Evolutionary conservation across 53 echinoderm and acorn worm genomes (phyloP).

Genomic region (Pentamera pediparva): DNA sequence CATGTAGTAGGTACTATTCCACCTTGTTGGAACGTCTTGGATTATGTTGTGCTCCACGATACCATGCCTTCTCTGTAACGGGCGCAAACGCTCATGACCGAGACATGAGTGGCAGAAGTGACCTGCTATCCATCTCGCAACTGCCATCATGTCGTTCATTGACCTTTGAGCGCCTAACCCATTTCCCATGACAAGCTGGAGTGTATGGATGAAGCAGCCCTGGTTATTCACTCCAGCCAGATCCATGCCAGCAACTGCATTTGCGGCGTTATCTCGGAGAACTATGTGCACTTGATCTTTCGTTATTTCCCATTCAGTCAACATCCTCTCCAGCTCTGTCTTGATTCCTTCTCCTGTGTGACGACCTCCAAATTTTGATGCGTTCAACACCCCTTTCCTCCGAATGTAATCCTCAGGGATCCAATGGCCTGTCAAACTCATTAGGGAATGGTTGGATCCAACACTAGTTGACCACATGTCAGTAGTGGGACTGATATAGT

Average conservation of each 20-base stretch:
- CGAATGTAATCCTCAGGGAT: conserved; percentile 6
- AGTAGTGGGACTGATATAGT: conserved; percentile 22
- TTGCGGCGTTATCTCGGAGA: conserved; percentile 23
- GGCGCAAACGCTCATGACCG: too few species aligned
- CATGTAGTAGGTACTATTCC: too few species aligned
- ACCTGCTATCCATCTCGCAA: conserved; percentile 3
- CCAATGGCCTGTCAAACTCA: conserved; percentile 23
- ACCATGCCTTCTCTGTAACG: too few species aligned
- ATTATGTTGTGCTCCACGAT: too few species aligned
- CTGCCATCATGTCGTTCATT: too few species aligned
- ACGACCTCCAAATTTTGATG: conserved; percentile 13
- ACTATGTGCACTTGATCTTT: conserved; percentile 9
- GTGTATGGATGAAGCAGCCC: conserved; percentile 26
- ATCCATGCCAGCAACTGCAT: neutral
- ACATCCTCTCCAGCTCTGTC: conserved; percentile 8
- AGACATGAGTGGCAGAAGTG: conserved; percentile 23
- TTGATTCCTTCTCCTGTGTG: conserved; percentile 30
- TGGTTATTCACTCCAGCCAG: conserved; percentile 6
- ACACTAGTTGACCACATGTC: conserved; percentile 27
- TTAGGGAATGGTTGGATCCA: conserved; percentile 6
- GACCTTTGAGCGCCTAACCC: too few species aligned
- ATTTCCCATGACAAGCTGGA: conserved; percentile 26
- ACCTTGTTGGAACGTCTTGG: too few species aligned
- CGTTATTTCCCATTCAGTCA: conserved; percentile 13
- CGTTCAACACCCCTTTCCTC: conserved; percentile 11